A percentile compares a stretch with the other conserved stretches of the same genome.
Conservation (phyloP, 2,888 invertebrate species). For the Desoria tigrina region DNA sequence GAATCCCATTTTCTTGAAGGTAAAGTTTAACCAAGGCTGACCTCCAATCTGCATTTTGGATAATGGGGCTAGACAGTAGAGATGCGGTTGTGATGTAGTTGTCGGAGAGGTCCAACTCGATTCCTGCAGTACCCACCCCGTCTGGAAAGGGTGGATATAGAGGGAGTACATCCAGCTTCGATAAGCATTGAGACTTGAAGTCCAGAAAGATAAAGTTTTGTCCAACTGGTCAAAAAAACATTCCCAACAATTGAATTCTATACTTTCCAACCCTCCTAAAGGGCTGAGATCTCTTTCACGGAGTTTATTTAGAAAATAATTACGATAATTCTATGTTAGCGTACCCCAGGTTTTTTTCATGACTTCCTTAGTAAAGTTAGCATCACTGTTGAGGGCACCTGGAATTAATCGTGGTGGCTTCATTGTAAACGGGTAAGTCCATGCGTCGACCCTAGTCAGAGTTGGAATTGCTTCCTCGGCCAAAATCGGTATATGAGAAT, state of each 20-base stretch:
- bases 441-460: slow-evolving; percentile 47
- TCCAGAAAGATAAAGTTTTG: slow-evolving; percentile 30
- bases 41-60: slow-evolving; percentile 43
- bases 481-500: slow-evolving; percentile 47
- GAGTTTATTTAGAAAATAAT: background rate
- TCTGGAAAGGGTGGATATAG: slow-evolving; percentile 33
- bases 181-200: slow-evolving; percentile 42
- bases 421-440: slow-evolving; percentile 44
- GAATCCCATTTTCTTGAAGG: slow-evolving; percentile 50
- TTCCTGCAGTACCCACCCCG: slow-evolving; percentile 22
- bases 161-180: slow-evolving; percentile 40
- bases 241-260: background rate
- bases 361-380: slow-evolving; percentile 23
- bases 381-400: slow-evolving; percentile 36
- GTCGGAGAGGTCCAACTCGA: slow-evolving; percentile 47
- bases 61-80: slow-evolving; percentile 28
- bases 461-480: slow-evolving; percentile 42
- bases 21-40: slow-evolving; percentile 40
- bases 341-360: slow-evolving; percentile 28
- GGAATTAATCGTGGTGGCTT: too few relatives aligned
- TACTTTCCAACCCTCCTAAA: background rate
- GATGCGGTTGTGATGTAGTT: slow-evolving; percentile 47
- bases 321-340: background rate
- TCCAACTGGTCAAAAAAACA: slow-evolving; percentile 5
- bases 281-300: background rate